Conservation (phyloP, 2,888 invertebrate genomes). For the Nematopogon swammerdamellus region DNA sequence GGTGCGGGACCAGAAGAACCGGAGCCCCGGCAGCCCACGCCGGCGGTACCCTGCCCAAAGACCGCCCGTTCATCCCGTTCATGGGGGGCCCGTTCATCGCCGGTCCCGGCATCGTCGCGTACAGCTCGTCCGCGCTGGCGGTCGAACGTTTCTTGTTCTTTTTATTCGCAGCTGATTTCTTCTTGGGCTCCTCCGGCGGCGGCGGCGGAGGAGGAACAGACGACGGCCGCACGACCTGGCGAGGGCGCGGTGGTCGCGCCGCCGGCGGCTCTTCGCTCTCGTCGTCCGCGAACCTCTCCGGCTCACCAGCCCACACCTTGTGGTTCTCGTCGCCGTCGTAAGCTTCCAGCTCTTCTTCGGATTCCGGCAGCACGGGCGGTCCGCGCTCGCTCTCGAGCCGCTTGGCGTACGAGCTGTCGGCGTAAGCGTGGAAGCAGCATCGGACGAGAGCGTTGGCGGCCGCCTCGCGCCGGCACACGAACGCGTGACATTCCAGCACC, state of each 20-base stretch:
- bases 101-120: slow-evolving; percentile 54
- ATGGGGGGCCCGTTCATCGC: slow-evolving; percentile 25
- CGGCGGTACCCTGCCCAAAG: slow-evolving; percentile 42
- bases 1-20: slow-evolving; percentile 48
- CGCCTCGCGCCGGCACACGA: slow-evolving; percentile 94
- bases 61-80: slow-evolving; percentile 37
- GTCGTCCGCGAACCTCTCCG: slow-evolving; percentile 60
- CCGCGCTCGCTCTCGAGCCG: slow-evolving; percentile 66
- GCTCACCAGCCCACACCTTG: slow-evolving; percentile 89
- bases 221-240: slow-evolving; percentile 76
- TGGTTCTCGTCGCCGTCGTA: slow-evolving; percentile 93
- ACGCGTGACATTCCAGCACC: slow-evolving; percentile 97
- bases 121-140: slow-evolving; percentile 58
- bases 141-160: slow-evolving; percentile 56
- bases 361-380: slow-evolving; percentile 35
- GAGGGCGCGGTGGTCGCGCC: slow-evolving; percentile 68
- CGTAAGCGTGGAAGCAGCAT: slow-evolving; percentile 97
- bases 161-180: slow-evolving; percentile 50
- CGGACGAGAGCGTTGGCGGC: slow-evolving; percentile 97
- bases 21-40: slow-evolving; percentile 38
- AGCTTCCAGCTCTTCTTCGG: slow-evolving; percentile 74
- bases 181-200: slow-evolving; percentile 64
- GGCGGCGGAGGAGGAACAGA: slow-evolving; percentile 84
- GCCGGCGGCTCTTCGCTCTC: slow-evolving; percentile 67
- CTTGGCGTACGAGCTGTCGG: slow-evolving; percentile 90